These are phyloP conservation scores for Spea multiplicata DNA, from an alignment of 2,113 vertebrate genomes.

Conservation along the genomic window DNA sequence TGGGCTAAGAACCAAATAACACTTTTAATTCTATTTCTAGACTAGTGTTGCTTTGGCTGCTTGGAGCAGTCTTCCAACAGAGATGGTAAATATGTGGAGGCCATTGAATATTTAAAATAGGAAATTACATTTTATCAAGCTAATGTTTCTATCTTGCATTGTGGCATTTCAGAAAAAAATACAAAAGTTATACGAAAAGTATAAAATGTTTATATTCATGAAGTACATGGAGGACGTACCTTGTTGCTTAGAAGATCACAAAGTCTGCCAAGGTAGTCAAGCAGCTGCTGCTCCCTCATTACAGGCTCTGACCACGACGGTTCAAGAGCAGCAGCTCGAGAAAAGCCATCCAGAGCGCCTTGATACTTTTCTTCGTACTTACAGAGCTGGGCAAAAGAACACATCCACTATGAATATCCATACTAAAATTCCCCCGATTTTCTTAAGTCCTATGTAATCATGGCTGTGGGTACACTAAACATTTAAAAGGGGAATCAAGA, in stretches of 20 bases:
- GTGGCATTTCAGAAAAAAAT: neutral
- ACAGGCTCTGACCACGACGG: slow-evolving; percentile 76
- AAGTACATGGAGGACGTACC: slow-evolving; percentile 56
- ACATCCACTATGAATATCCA: neutral
- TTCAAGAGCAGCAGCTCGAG: slow-evolving; percentile 73
- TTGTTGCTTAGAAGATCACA: slow-evolving; percentile 76
- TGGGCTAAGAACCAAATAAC: too few relatives aligned
- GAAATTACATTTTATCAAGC: too few relatives aligned
- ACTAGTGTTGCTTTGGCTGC: too few relatives aligned
- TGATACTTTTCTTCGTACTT: slow-evolving; percentile 86
- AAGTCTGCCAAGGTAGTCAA: slow-evolving; percentile 77
- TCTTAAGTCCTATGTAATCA: neutral
- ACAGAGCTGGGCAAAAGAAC: slow-evolving; percentile 65
- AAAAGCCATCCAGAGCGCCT: slow-evolving; percentile 77
- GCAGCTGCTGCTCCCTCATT: slow-evolving; percentile 72
- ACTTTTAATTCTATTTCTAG: too few relatives aligned
- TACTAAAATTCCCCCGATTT: neutral
- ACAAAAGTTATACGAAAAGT: neutral
- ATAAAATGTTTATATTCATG: neutral
- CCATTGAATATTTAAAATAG: neutral
- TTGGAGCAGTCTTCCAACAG: too few relatives aligned
- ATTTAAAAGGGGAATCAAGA: too few relatives aligned
- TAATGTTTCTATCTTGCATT: too few relatives aligned
- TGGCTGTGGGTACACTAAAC: neutral
- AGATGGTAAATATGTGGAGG: too few relatives aligned